Evolutionary conservation across 30 jellyfish, hydroid and myxozoan species (phyloP), one percentile per base, ranked within the genome.

Genomic region (Clytia hemisphaerica): DNA sequence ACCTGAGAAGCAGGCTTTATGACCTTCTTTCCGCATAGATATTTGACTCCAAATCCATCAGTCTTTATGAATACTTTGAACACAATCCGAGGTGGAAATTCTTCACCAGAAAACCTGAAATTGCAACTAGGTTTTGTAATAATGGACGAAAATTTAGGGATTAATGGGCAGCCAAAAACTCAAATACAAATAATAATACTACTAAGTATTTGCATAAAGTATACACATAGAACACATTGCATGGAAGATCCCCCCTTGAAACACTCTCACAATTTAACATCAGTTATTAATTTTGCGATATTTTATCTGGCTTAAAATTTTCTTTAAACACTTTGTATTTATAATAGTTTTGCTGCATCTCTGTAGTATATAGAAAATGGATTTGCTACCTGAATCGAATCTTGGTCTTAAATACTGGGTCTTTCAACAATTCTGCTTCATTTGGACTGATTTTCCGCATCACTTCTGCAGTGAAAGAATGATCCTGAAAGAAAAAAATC

Each of bases 1-100:
- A 85, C 95, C 93, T 85, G 84, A 3, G 95, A 69, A 0, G 93
- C 93, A n/a, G 95, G 95, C 44, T 58, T 72, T 24, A 85, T 85
- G 32, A 62, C 68, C 55, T 58, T 72, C 51, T 85, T 85, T 60
- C 95, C 95, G 64, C 88, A 76, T 49, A 85, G 36, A 55, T 85
- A 85, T 68, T 77, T 76, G 72, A 83, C 14, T 38, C 95, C 92
- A 28, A 35, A 53, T 4, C 93, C 93, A 77, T 36, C 72, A 55
- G 85, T 77, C 48, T 85, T 85, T 27, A 77, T 45, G 90, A 73
- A 85, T 1, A 85, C 86, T 65, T 85, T 85, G 77, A 85, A 85
- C 36, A 85, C 93, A 27, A 85, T 77, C 73, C 36, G 65, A 12
- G 95, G 95, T 35, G 95, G 95, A 77, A 85, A 85, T 28, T 85